Evolutionary conservation across 2,113 vertebrate species (phyloP).

Genomic region (Corythornis vintsioides): DNA sequence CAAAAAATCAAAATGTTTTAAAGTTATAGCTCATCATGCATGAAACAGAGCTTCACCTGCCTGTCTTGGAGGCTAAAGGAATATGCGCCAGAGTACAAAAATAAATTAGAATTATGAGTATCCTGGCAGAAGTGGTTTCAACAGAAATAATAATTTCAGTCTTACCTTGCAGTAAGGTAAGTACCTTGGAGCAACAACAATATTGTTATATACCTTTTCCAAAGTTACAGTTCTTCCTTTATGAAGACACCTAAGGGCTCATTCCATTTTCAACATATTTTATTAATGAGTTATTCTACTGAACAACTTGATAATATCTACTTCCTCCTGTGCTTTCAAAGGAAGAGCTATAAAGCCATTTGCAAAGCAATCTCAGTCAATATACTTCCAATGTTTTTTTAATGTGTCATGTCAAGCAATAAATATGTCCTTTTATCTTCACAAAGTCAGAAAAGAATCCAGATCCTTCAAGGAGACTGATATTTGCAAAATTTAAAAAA

Average conservation of each 20-base stretch:
- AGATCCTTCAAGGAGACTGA: background rate
- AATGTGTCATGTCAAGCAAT: background rate
- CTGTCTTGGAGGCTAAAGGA: background rate
- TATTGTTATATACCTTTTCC: background rate
- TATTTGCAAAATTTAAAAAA: slow-evolving; percentile 2
- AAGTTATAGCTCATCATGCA: background rate
- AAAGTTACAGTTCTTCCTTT: background rate
- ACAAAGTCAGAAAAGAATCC: background rate
- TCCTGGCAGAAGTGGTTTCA: background rate
- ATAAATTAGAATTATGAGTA: background rate
- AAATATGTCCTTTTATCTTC: background rate
- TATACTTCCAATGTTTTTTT: background rate
- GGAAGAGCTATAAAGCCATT: background rate
- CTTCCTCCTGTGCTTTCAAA: background rate
- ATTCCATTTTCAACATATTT: background rate
- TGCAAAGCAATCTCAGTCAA: background rate
- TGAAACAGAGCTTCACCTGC: background rate
- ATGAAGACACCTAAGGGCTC: background rate
- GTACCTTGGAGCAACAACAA: background rate
- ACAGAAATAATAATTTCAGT: background rate
- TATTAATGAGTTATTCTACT: background rate
- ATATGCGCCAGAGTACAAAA: background rate
- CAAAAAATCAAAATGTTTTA: background rate
- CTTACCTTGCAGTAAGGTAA: background rate
- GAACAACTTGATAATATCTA: background rate